Percentiles rank a stretch among this genome's conserved stretches.
Evolutionary conservation across 2,888 invertebrate species (phyloP).

Genomic region (Philereme transversata): DNA sequence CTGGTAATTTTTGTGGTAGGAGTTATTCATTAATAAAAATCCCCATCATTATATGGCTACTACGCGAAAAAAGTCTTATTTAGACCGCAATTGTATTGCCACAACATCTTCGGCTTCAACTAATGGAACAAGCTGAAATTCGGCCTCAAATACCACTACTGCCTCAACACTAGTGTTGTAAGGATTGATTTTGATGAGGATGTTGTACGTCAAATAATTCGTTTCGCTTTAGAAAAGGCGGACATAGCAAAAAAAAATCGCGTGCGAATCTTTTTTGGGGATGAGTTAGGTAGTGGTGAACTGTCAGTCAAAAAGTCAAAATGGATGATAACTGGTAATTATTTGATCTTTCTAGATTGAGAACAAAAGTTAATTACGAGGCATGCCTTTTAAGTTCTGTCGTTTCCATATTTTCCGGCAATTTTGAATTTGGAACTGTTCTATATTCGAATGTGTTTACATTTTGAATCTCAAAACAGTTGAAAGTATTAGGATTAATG

Average conservation of each 20-base stretch:
- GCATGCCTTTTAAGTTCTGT: no score
- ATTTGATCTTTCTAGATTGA: neutral
- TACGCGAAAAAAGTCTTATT: no score
- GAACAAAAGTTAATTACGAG: neutral
- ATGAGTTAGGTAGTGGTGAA: constrained; percentile 18
- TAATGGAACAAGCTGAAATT: constrained; percentile 5
- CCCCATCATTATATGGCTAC: no score
- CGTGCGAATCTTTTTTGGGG: constrained; percentile 5
- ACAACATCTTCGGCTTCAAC: neutral
- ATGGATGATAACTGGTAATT: neutral
- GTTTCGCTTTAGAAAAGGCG: constrained; percentile 13
- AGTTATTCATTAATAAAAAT: no score
- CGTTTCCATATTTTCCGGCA: no score
- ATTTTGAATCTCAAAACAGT: no score
- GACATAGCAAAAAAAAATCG: constrained; percentile 12
- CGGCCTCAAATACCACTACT: constrained; percentile 11
- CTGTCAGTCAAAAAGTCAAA: constrained; percentile 12
- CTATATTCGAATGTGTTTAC: no score
- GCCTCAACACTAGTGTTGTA: constrained; percentile 11
- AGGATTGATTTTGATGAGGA: constrained; percentile 36
- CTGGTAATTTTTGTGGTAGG: no score
- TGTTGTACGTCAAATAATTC: constrained; percentile 32
- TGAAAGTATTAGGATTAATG: no score
- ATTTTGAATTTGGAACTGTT: no score
- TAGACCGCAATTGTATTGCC: neutral